A percentile compares a stretch with the other conserved stretches of the same genome.
phyloP scores from a whole-genome alignment of 2,797 vertebrate genomes.

The Leptodactylus fallax region DNA sequence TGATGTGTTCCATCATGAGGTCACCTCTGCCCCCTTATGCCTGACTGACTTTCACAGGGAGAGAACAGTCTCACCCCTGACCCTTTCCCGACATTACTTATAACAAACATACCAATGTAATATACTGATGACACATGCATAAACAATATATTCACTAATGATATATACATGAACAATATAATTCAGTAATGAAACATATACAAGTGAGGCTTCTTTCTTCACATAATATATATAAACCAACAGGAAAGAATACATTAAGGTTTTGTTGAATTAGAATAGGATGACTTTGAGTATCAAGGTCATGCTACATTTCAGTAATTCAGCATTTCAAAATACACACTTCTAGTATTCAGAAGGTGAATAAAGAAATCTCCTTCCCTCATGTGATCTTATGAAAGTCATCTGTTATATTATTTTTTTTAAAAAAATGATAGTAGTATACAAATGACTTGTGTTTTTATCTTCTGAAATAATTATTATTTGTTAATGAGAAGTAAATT shows the following conservation, averaged over 20 bases:
- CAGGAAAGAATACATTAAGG: background rate
- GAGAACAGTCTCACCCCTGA: too few relatives aligned
- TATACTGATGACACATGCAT: too few relatives aligned
- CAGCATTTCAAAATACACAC: background rate
- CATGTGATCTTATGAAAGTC: background rate
- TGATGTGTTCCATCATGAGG: too few relatives aligned
- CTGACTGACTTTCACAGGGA: too few relatives aligned
- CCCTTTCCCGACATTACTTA: too few relatives aligned
- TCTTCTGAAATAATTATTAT: slow-evolving; percentile 1
- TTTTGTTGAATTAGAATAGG: background rate
- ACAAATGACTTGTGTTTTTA: background rate
- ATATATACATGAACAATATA: too few relatives aligned
- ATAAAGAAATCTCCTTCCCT: background rate
- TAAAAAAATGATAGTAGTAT: background rate
- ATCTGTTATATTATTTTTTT: background rate
- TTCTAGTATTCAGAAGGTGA: background rate
- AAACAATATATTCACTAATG: too few relatives aligned
- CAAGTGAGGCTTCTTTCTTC: too few relatives aligned
- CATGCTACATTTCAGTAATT: background rate
- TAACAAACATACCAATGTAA: too few relatives aligned
- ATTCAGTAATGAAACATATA: too few relatives aligned
- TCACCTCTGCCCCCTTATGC: too few relatives aligned
- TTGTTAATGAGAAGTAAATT: background rate
- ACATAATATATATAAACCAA: too few relatives aligned
- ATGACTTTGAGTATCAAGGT: background rate